Conservation (phyloP, 2,888 invertebrate genomes). For the Xestia ashworthii region DNA sequence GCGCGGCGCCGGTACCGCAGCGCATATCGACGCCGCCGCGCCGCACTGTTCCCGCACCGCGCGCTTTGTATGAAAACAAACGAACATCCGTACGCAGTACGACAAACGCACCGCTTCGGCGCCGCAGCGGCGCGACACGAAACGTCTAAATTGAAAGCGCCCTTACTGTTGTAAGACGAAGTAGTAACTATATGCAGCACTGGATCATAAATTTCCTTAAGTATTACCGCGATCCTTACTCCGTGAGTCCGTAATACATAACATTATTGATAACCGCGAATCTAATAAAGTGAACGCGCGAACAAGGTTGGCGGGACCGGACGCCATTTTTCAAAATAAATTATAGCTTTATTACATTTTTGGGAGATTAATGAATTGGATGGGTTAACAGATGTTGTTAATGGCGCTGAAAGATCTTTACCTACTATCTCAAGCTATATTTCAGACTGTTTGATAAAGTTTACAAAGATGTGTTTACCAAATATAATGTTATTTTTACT, state of each 20-base stretch:
- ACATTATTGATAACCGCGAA: slow-evolving; percentile 52
- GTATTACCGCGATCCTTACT: slow-evolving; percentile 19
- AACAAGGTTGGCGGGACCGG: slow-evolving; percentile 34
- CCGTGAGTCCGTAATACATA: slow-evolving; percentile 49
- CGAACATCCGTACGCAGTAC: no score
- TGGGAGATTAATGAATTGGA: slow-evolving; percentile 47
- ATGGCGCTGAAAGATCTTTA: slow-evolving; percentile 30
- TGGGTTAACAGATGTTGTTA: slow-evolving; percentile 47
- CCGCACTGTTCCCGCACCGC: no score
- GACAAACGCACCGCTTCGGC: no score
- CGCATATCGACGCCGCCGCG: no score
- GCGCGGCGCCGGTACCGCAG: no score
- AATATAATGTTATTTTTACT: not conserved
- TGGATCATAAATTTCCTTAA: slow-evolving; percentile 42
- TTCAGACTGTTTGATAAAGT: not conserved
- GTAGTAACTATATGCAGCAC: slow-evolving; percentile 8
- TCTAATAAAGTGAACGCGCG: slow-evolving; percentile 50
- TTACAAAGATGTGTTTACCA: not conserved
- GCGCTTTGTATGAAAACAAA: no score
- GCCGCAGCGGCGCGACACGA: no score
- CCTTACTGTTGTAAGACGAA: slow-evolving; percentile 17
- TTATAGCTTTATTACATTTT: slow-evolving; percentile 47
- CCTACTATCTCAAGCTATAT: slow-evolving; percentile 2
- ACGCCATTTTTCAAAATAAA: slow-evolving; percentile 52
- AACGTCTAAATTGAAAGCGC: no score